Conservation (phyloP, 64 coral and sea anemone genomes). For the Hydrozoanthus tunicans region DNA sequence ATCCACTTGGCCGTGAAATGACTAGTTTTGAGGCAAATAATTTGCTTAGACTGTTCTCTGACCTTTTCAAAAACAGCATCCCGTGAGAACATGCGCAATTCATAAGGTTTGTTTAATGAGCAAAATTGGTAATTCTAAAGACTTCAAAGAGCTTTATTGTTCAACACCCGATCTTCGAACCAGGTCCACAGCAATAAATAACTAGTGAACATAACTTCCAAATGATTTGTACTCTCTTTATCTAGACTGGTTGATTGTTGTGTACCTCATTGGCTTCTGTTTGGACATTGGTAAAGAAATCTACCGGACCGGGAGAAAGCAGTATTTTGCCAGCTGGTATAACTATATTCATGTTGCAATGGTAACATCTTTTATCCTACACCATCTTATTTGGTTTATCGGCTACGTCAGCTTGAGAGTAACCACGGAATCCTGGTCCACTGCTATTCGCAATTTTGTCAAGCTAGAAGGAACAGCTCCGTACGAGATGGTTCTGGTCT, state of each 20-base stretch:
- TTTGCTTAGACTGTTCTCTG: too few relatives aligned
- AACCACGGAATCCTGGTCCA: background rate
- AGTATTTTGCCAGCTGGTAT: constrained; percentile 23
- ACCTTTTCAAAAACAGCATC: too few relatives aligned
- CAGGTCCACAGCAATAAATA: too few relatives aligned
- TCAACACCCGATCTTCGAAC: too few relatives aligned
- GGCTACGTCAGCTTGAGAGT: constrained; percentile 24
- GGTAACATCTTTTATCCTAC: constrained; percentile 37
- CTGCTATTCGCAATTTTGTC: constrained; percentile 23
- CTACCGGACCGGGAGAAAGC: constrained; percentile 23
- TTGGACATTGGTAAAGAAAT: constrained; percentile 5
- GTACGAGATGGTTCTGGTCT: constrained; percentile 31
- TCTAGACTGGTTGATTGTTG: constrained; percentile 20
- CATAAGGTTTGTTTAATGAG: too few relatives aligned
- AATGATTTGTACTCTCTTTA: background rate
- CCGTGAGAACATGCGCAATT: too few relatives aligned
- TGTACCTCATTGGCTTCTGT: constrained; percentile 9
- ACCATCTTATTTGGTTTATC: constrained; percentile 18
- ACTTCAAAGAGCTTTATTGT: too few relatives aligned
- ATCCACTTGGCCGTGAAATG: too few relatives aligned
- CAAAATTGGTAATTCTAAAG: too few relatives aligned
- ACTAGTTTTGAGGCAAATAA: too few relatives aligned
- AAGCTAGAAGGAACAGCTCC: background rate
- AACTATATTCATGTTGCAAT: constrained; percentile 24
- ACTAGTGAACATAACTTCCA: too few relatives aligned